These are phyloP conservation scores for Hozukius guyotensis DNA, from an alignment of 2,797 vertebrate genomes.

Conservation along the genomic window DNA sequence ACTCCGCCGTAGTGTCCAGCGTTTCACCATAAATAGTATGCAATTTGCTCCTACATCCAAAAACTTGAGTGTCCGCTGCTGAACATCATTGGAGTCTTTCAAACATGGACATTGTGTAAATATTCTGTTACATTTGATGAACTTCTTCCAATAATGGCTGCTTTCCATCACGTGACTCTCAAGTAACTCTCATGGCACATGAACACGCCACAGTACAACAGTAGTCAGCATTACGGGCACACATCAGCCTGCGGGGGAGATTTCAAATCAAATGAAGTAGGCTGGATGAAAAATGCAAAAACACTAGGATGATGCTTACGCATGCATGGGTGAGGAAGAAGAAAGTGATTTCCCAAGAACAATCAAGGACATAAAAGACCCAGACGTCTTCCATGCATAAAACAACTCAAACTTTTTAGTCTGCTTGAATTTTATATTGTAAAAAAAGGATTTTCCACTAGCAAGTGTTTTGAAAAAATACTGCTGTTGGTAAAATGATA, in stretches of 20 bases:
- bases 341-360: conserved; percentile 19
- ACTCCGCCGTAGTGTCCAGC: background rate
- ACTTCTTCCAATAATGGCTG: background rate
- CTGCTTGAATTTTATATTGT: background rate
- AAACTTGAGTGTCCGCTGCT: background rate
- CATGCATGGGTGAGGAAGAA: conserved; percentile 12
- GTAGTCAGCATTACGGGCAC: conserved; percentile 15
- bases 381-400: background rate
- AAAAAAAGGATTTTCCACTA: background rate
- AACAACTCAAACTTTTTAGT: background rate
- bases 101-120: conserved; percentile 1
- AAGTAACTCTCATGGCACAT: conserved; percentile 29
- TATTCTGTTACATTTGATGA: conserved; percentile 6
- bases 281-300: conserved; percentile 27
- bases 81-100: background rate
- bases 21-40: background rate
- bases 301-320: conserved; percentile 8
- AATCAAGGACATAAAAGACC: background rate
- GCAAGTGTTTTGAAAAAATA: background rate
- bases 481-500: background rate
- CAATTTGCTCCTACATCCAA: too few relatives aligned
- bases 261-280: conserved; percentile 35
- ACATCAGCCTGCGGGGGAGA: conserved; percentile 30
- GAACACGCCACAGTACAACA: conserved; percentile 24
- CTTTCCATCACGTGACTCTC: conserved; percentile 22